Evolutionary conservation across 2,888 invertebrate genomes (phyloP), one percentile per base, ranked within the genome.

Genomic region (Girardia tigrina): DNA sequence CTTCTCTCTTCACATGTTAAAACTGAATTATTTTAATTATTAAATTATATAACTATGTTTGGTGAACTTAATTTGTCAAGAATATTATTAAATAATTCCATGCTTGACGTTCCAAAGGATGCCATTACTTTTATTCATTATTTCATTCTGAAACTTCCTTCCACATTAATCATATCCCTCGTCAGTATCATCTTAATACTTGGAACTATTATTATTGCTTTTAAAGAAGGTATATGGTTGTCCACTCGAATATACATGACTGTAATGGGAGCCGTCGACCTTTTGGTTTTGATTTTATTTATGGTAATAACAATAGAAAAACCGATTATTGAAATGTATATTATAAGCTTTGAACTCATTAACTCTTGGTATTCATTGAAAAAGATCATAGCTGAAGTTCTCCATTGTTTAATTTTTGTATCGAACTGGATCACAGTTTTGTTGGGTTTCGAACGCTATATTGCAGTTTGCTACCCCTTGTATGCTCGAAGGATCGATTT

Each of bases 351-450:
- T 56, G 56, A 56, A 56, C n/a, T 4, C 2, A 16, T 56, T 8
- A 16, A 4, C n/a, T 20, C 23, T 12, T 56, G 56, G 56, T 56
- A 20, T n/a, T 20, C n/a, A 56, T 6, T 56, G 20, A 56, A 56
- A 56, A 56, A 20, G 56, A 56, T 56, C 23, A 20, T 56, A n/a
- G 56, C 56, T 4, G 74, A 74, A 23, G 27, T 74, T 4, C 74
- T 74, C 28, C 42, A 74, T 20, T 26, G 26, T 26, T 26, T 74
- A 28, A 42, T 74, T 2, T 56, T 74, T 23, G 26, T 23, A 23
- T 74, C 74, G 6, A 74, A 74, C 28, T 74, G 74, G 74, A 74
- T 74, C 56, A 74, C 74, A 4, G 74, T 56, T 27, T 26, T 56
- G 23, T 56, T 74, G 56, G 74, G 74, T 14, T 26, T 74, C 8